Percentiles rank a stretch among this genome's conserved stretches.
Evolutionary conservation across 2,888 invertebrate genomes (phyloP).

Genomic region (Ennomos fuscantarius): DNA sequence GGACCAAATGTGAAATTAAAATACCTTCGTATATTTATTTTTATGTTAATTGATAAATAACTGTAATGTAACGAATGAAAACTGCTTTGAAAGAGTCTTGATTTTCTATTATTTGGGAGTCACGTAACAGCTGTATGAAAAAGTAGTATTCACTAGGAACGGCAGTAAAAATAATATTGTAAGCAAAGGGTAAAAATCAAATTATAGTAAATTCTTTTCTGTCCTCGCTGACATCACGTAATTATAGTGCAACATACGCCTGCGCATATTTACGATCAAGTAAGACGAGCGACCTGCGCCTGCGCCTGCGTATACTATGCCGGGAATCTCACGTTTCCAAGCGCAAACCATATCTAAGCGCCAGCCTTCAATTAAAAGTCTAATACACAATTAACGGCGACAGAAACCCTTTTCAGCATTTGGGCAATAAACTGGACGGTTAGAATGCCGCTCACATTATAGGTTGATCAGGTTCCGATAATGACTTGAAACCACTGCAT

Average conservation of each 20-base stretch:
- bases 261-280: constrained; percentile 54
- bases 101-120: too few species aligned
- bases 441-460: constrained; percentile 37
- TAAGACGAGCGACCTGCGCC: constrained; percentile 42
- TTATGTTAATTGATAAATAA: too few species aligned
- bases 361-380: constrained; percentile 43
- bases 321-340: constrained; percentile 47
- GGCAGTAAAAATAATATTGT: too few species aligned
- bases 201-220: too few species aligned
- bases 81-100: too few species aligned
- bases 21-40: too few species aligned
- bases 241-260: constrained; percentile 31
- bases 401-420: constrained; percentile 34
- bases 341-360: constrained; percentile 43
- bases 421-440: constrained; percentile 29
- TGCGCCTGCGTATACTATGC: constrained; percentile 41
- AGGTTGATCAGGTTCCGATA: constrained; percentile 48
- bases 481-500: constrained; percentile 47
- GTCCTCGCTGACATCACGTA: constrained; percentile 2
- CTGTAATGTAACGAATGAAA: too few species aligned
- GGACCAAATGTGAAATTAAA: too few species aligned
- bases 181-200: too few species aligned
- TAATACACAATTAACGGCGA: constrained; percentile 39
- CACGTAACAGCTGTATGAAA: too few species aligned
- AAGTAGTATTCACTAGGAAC: too few species aligned